Evolutionary conservation across 35 echinoderm and acorn worm species (phyloP), one percentile per base, ranked within the genome.

Genomic region (Diadema setosum): DNA sequence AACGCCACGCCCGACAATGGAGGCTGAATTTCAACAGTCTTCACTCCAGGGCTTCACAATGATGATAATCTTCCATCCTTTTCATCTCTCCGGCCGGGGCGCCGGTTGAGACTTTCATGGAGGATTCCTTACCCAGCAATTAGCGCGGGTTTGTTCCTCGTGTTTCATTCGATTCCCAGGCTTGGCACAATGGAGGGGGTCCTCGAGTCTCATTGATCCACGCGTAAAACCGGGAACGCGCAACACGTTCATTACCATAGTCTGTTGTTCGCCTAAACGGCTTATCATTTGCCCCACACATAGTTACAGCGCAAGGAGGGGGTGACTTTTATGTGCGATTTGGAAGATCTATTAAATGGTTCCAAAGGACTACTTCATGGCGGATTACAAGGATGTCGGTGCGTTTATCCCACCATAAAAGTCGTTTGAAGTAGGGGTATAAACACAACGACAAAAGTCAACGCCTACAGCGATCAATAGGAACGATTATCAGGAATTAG

Each of bases 11-110:
- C n/a, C 73, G 73, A 78, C 73, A 44, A 78, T 25, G 21, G 73
- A 34, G 73, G 73, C 40, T 44, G 40, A 78, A 15, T 78, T 78
- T 78, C 44, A 78, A 78, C 35, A 42, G 73, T 78, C 44, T 78
- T 44, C 18, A 42, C 17, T 78, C 73, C 73, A 67, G 21, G 63
- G 63, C 63, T 78, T 78, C 73, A 78, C 33, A 78, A 78, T 78
- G 1, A 41, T 78, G 73, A 78, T 78, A 44, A 78, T 78, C 73
- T 44, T 44, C 73, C 44, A 9, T 39, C 26, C 14, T 18, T 78
- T 44, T 42, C 40, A 42, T 4, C 7, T 7, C 30, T 0, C 6
- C 7, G 27, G 40, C 5, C 21, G 20, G 37, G 73, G 73, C 73
- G 73, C 73, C 73, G 44, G 37, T 42, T 78, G 44, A 25, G 34